Evolutionary conservation across 2,113 vertebrate genomes (phyloP).

Genomic region (Struthio camelus): DNA sequence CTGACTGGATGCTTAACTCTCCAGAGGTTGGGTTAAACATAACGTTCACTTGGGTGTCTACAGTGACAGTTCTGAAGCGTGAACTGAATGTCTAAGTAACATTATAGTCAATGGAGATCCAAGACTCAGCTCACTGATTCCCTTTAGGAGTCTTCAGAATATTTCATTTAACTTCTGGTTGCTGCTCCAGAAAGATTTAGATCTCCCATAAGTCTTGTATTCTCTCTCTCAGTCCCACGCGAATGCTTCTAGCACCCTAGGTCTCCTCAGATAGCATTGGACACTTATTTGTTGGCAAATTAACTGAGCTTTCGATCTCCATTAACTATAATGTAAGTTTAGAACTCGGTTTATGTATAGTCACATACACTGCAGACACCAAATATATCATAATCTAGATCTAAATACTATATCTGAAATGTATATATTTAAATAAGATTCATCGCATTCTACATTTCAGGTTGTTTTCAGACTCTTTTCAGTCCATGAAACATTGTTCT

Average conservation of each 20-base stretch:
- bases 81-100: not conserved
- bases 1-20: fast-evolving
- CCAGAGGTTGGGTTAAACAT: not conserved
- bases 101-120: not conserved
- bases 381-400: not conserved
- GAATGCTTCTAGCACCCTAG: fast-evolving
- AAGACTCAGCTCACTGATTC: not conserved
- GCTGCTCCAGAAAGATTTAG: not conserved
- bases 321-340: not conserved
- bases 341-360: not conserved
- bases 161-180: not conserved
- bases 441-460: not conserved
- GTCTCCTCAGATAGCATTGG: not conserved
- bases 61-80: not conserved
- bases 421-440: not conserved
- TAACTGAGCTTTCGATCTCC: not conserved
- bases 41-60: fast-evolving
- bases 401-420: not conserved
- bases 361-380: not conserved
- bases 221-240: not conserved
- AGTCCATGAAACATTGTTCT: not conserved
- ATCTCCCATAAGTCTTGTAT: not conserved
- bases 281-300: not conserved
- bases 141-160: not conserved
- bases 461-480: not conserved